These are phyloP conservation scores for Brachynemurus nebulosus DNA, from an alignment of 2,888 invertebrate genomes.

Conservation along the genomic window DNA sequence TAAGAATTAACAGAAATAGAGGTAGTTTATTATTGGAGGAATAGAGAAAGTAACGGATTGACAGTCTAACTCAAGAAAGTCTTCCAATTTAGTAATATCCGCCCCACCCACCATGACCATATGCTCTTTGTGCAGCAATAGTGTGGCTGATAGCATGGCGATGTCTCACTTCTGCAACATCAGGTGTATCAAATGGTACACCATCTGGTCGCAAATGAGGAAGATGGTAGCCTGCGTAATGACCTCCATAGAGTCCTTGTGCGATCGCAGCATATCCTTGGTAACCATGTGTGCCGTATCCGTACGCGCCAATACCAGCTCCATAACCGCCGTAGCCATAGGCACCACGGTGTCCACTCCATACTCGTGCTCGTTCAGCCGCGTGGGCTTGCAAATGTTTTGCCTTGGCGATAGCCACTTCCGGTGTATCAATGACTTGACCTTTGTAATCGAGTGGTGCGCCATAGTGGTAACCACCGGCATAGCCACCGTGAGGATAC, in stretches of 20 bases:
- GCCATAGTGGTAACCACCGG: slow-evolving; percentile 8
- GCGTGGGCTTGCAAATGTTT: slow-evolving; percentile 11
- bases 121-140: slow-evolving; percentile 9
- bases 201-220: slow-evolving; percentile 26
- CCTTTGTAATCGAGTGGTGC: slow-evolving; percentile 10
- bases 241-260: not conserved
- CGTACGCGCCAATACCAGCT: no score
- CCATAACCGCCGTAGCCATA: not conserved
- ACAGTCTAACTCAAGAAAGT: no score
- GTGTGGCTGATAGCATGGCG: slow-evolving; percentile 10
- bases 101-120: no score
- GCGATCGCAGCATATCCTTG: no score
- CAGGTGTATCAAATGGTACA: slow-evolving; percentile 13
- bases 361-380: slow-evolving; percentile 2
- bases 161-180: slow-evolving; percentile 11
- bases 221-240: slow-evolving; percentile 30
- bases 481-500: no score
- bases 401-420: slow-evolving; percentile 10
- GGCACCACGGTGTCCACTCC: slow-evolving; percentile 1
- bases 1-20: no score
- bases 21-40: no score
- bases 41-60: no score
- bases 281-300: no score
- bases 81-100: slow-evolving; percentile 1
- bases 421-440: slow-evolving; percentile 11